phyloP scores from a whole-genome alignment of 2,888 invertebrate genomes.

The Cremastobaeus sp. region DNA sequence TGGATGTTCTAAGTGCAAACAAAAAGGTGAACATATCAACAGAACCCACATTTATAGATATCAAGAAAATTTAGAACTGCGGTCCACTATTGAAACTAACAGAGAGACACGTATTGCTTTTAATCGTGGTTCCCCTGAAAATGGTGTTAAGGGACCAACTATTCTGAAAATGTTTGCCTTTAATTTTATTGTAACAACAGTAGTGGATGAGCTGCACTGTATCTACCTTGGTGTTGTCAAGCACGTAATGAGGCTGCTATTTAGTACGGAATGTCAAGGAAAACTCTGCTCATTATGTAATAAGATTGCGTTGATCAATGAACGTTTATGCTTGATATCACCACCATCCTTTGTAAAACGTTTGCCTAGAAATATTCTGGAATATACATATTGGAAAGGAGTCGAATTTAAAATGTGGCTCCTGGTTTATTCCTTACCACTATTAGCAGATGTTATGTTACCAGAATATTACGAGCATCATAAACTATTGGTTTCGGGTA shows the following conservation, averaged over 20 bases:
- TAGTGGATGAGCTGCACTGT: not conserved
- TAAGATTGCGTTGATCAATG: not conserved
- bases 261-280: not conserved
- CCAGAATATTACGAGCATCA: not conserved
- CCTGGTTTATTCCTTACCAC: not conserved
- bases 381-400: not conserved
- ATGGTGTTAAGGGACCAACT: not conserved
- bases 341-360: not conserved
- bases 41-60: not conserved
- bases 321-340: not conserved
- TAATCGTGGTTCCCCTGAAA: not conserved
- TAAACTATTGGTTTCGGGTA: not conserved
- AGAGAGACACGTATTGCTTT: not conserved
- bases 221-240: not conserved
- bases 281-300: not conserved
- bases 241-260: not conserved
- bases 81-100: not conserved
- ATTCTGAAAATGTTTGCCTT: not conserved
- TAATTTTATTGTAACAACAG: not conserved
- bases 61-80: not conserved
- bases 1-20: not conserved
- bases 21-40: not conserved
- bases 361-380: not conserved
- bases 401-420: not conserved
- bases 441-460: not conserved